Conservation (phyloP, 1,140 invertebrate species). For the Gonatopus flavifemur region DNA sequence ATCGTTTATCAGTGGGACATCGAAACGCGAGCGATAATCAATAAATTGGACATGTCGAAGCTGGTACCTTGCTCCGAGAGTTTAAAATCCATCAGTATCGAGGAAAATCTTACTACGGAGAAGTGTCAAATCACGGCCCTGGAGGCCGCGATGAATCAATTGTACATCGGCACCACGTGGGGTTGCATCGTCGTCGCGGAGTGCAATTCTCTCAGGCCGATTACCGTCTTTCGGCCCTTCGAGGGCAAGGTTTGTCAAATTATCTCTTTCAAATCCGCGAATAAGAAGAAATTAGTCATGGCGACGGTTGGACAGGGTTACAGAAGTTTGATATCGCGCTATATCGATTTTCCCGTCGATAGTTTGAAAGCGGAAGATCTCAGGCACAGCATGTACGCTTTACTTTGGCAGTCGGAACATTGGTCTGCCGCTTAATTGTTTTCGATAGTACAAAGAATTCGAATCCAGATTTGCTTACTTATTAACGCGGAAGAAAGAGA, state of each 20-base stretch:
- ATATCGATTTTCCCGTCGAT: slow-evolving; percentile 63
- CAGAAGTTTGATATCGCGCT: slow-evolving; percentile 74
- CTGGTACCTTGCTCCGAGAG: slow-evolving; percentile 89
- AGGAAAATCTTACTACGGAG: slow-evolving; percentile 79
- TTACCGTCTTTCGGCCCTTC: slow-evolving; percentile 88
- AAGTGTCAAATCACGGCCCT: slow-evolving; percentile 83
- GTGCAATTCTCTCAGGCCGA: slow-evolving; percentile 74
- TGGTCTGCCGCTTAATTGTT: slow-evolving; percentile 65
- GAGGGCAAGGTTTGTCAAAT: slow-evolving; percentile 73
- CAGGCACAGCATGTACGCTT: slow-evolving; percentile 67
- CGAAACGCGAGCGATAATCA: slow-evolving; percentile 65
- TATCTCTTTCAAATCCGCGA: slow-evolving; percentile 47
- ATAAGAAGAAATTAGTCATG: slow-evolving; percentile 61
- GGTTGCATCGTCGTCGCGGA: slow-evolving; percentile 89
- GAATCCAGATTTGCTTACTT: too few relatives aligned
- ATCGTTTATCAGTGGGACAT: slow-evolving; percentile 85
- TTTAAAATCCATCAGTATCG: slow-evolving; percentile 87
- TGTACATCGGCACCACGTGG: slow-evolving; percentile 90
- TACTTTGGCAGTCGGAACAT: slow-evolving; percentile 73
- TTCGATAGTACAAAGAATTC: slow-evolving; percentile 22
- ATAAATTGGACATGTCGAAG: slow-evolving; percentile 89
- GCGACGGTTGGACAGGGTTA: slow-evolving; percentile 84
- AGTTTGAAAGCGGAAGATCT: slow-evolving; percentile 51
- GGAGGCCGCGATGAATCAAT: slow-evolving; percentile 67
- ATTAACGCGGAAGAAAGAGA: too few relatives aligned